These are phyloP conservation scores for Neolamprologus modestus DNA, from an alignment of 2,113 vertebrate species.

Conservation along the genomic window DNA sequence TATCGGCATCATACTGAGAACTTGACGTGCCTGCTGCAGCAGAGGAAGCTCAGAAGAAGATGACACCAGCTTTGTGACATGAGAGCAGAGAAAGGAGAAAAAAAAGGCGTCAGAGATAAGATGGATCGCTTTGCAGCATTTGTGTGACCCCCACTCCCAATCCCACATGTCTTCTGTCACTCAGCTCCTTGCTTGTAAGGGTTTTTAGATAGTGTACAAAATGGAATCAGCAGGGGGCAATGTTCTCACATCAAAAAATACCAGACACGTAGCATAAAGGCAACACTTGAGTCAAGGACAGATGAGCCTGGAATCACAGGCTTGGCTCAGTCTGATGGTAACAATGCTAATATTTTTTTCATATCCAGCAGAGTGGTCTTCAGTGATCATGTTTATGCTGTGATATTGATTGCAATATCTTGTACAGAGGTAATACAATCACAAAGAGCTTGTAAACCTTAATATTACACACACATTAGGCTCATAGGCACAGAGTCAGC, in stretches of 20 bases:
- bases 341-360: conserved; percentile 17
- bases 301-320: conserved; percentile 15
- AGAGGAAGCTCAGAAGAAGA: not conserved
- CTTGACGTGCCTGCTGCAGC: not conserved
- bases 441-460: not conserved
- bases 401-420: not conserved
- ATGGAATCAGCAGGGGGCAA: conserved; percentile 70
- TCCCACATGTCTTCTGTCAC: conserved; percentile 26
- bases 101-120: not conserved
- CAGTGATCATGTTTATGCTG: not conserved
- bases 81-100: not conserved
- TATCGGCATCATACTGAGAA: not conserved
- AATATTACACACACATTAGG: conserved; percentile 28
- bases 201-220: not conserved
- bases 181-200: not conserved
- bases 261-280: not conserved
- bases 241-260: conserved; percentile 64
- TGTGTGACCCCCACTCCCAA: not conserved
- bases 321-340: conserved; percentile 6
- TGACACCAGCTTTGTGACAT: not conserved
- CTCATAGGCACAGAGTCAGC: not conserved
- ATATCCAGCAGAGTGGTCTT: conserved; percentile 1
- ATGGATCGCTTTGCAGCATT: not conserved
- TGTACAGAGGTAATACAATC: not conserved
- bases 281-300: conserved; percentile 29